A percentile compares a stretch with the other conserved stretches of the same genome.
Evolutionary conservation across 2,113 vertebrate species (phyloP).

Genomic region (Cisticola juncidis): DNA sequence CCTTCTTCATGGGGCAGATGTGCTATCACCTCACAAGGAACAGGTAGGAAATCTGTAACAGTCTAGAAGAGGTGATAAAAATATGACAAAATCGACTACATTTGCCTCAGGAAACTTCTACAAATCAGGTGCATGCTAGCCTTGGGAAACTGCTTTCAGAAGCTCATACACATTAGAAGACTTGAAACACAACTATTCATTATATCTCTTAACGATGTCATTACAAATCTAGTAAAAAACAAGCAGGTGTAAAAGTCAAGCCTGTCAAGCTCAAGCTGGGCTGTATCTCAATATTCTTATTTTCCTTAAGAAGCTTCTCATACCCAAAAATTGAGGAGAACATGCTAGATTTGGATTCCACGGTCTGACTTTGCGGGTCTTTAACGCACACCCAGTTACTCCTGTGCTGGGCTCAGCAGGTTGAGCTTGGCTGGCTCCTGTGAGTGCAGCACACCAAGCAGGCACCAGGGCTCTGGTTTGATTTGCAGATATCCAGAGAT

Average conservation of each 20-base stretch:
- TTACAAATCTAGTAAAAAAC: background rate
- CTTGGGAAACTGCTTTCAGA: background rate
- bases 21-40: background rate
- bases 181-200: background rate
- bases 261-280: background rate
- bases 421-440: background rate
- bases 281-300: background rate
- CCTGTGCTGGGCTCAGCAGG: background rate
- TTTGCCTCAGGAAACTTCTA: background rate
- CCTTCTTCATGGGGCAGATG: background rate
- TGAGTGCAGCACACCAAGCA: background rate
- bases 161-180: background rate
- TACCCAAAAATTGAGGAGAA: background rate
- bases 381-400: background rate
- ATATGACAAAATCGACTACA: background rate
- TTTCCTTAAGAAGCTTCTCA: background rate
- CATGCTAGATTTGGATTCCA: background rate
- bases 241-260: background rate
- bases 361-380: background rate
- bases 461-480: accelerated
- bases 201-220: background rate
- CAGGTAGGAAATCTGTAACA: background rate
- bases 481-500: conserved; percentile 13
- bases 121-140: background rate
- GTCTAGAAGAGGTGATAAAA: background rate